Evolutionary conservation across 2,888 invertebrate genomes (phyloP).

Genomic region (Watsonalla binaria): DNA sequence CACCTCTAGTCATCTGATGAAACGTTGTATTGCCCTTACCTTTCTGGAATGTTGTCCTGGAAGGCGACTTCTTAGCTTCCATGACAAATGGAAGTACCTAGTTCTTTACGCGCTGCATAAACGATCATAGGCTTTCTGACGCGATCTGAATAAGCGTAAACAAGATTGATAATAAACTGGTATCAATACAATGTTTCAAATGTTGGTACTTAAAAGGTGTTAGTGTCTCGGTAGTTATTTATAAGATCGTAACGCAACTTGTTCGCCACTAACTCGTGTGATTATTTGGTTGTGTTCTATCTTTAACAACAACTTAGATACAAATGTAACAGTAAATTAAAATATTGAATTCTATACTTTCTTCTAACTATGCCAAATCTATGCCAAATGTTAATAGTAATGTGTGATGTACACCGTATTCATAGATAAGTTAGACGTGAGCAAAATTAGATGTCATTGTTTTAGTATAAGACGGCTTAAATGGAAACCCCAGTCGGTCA

Average conservation of each 20-base stretch:
- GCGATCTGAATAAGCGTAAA: too few species aligned
- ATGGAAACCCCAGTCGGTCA: conserved; percentile 35
- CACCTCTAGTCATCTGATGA: too few species aligned
- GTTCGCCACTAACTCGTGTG: conserved; percentile 67
- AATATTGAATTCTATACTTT: conserved; percentile 33
- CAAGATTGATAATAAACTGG: too few species aligned
- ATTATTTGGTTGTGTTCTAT: conserved; percentile 75
- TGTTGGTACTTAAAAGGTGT: conserved; percentile 9
- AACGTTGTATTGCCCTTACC: too few species aligned
- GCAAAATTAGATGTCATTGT: conserved; percentile 37
- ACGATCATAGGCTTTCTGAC: too few species aligned
- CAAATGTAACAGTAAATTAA: conserved; percentile 40
- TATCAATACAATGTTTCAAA: too few species aligned
- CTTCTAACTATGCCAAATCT: conserved; percentile 45
- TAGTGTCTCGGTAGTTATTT: conserved; percentile 26
- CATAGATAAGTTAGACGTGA: conserved; percentile 32
- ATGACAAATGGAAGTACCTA: too few species aligned
- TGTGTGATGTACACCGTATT: conserved; percentile 37
- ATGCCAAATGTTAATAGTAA: conserved; percentile 46
- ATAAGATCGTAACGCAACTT: conserved; percentile 23
- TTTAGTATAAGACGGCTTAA: conserved; percentile 47
- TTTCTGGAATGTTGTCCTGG: too few species aligned
- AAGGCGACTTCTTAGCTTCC: too few species aligned
- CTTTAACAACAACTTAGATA: conserved; percentile 50
- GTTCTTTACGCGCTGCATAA: too few species aligned